phyloP scores from a whole-genome alignment of 2,113 vertebrate genomes.

The Etheostoma cragini region DNA sequence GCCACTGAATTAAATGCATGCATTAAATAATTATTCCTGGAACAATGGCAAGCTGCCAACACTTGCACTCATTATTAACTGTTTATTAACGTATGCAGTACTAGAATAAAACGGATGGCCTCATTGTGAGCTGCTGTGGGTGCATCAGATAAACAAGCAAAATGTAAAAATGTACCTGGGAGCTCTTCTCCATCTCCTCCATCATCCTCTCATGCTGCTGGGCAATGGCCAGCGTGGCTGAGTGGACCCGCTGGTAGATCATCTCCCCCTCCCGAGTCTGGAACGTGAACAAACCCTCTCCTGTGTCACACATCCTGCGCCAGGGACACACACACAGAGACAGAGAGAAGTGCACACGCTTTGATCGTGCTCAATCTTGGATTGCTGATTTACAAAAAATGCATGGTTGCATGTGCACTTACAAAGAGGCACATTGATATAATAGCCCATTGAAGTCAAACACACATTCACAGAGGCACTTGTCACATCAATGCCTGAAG shows the following conservation, averaged over 20 bases:
- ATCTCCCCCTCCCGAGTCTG: constrained; percentile 98
- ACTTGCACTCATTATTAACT: constrained; percentile 16
- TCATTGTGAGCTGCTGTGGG: constrained; percentile 18
- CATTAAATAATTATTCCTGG: constrained; percentile 1
- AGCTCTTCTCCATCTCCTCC: constrained; percentile 98
- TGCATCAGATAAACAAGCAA: constrained; percentile 31
- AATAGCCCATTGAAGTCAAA: constrained; percentile 44
- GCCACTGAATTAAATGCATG: not conserved
- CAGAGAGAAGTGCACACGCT: constrained; percentile 51
- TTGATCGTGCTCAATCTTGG: constrained; percentile 65
- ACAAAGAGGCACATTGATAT: constrained; percentile 28
- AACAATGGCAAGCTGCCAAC: constrained; percentile 4
- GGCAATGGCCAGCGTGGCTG: constrained; percentile 97
- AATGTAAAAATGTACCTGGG: constrained; percentile 86
- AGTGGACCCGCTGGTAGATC: constrained; percentile 99
- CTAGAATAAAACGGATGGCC: not conserved
- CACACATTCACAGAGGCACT: constrained; percentile 43
- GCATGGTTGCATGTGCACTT: constrained; percentile 51
- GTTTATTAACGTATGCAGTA: not conserved
- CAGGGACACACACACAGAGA: constrained; percentile 74
- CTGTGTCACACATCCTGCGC: constrained; percentile 99
- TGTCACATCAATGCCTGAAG: constrained; percentile 66
- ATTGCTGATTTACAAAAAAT: constrained; percentile 68
- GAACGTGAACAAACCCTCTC: constrained; percentile 99
- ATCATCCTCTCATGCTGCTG: constrained; percentile 98